Base-by-base conservation (phyloP, 2,113 vertebrate species). In the Lota lota region DNA sequence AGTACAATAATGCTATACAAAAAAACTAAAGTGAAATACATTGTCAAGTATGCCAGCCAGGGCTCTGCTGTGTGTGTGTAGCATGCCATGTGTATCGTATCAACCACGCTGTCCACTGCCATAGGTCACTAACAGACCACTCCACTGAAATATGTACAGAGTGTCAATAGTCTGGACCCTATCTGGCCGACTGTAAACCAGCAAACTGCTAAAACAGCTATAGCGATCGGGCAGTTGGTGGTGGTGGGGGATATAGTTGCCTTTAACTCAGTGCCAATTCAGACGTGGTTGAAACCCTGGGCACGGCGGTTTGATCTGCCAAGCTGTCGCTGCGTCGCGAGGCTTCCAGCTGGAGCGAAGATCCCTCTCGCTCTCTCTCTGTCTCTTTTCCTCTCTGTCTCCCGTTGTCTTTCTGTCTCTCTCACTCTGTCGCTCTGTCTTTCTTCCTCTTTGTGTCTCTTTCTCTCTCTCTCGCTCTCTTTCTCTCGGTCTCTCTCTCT, bases 271-370 rank as follows among this genome's bases (percentile, higher is more conserved):
- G 70, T 83, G 88, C 90, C 92, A 91, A 90, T 83, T 90, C 87
- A 87, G 87, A 88, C 79, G 85, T 86, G 86, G 83, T 56, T 74
- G 83, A 84, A 81, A 89, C 82, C 85, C 80, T 65, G 81, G 86
- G 85, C 86, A 79, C 79, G 78, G 78, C 79, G 72, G 84, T 83
- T 85, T 88, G 88, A 91, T 89, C 84, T 85, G 88, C 86, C 83
- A 83, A 64, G 70, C 80, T 81, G 88, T 88, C 88, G 82, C 88
- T 87, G 85, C 87, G 85, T 87, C 80, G 85, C 78, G 83, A 76
- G 75, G 87, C 85, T 91, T 92, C 90, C 92, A 92, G 90, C 91
- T 92, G 90, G 90, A 92, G 87, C 84, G 85, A 85, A 86, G 83
- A 85, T 47, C 40, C 40, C 40, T 47, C 10, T 33, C 28, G 3